Evolutionary conservation across 2,797 vertebrate genomes (phyloP).

Genomic region (Coregonus sp.): DNA sequence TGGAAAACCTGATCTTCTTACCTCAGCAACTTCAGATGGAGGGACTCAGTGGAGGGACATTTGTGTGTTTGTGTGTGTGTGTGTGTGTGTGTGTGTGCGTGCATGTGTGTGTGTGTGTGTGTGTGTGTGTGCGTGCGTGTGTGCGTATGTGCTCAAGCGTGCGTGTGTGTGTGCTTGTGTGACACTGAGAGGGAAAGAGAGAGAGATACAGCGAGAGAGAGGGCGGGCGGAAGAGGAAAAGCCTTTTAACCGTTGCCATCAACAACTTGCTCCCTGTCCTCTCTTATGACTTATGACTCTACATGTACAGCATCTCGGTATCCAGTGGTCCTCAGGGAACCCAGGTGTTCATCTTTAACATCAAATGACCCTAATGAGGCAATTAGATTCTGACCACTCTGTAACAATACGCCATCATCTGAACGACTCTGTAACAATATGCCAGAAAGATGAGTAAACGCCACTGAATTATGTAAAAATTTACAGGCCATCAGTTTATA

Average conservation of each 20-base stretch:
- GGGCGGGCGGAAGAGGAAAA: constrained; percentile 10
- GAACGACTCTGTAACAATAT: not conserved
- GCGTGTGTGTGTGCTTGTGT: constrained; percentile 4
- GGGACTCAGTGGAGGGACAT: constrained; percentile 65
- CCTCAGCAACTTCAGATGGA: constrained; percentile 79
- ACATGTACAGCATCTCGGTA: not conserved
- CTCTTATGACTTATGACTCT: not conserved
- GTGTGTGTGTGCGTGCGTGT: constrained; percentile 4
- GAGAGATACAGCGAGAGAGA: constrained; percentile 41
- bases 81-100: constrained; percentile 28
- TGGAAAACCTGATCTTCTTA: constrained; percentile 83
- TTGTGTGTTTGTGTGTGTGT: constrained; percentile 54
- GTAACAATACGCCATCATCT: too few species aligned
- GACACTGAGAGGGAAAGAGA: constrained; percentile 29
- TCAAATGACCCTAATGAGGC: too few species aligned
- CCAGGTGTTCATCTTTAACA: not conserved
- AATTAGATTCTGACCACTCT: not conserved
- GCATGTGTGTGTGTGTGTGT: constrained; percentile 10
- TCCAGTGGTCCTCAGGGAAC: not conserved
- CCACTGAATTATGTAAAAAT: not conserved
- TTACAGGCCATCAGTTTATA: not conserved
- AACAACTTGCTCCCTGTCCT: not conserved
- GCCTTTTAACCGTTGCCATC: not conserved
- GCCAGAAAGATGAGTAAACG: too few species aligned
- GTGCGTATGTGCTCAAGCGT: not conserved